phyloP scores from a whole-genome alignment of 1,140 invertebrate species.

The Pinna nobilis region DNA sequence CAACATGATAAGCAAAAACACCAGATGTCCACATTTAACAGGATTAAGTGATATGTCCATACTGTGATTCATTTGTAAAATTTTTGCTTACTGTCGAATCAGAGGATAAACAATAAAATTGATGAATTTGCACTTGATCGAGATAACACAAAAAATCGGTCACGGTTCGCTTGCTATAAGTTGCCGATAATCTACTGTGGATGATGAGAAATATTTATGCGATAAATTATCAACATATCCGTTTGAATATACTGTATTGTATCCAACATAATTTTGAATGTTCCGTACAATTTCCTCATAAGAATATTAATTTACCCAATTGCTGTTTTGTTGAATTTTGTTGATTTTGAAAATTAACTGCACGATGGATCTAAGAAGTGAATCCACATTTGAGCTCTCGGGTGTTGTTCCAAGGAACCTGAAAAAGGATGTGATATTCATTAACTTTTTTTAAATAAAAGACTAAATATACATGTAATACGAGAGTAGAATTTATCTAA shows the following conservation, averaged over 20 bases:
- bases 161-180: neutral
- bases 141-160: no score
- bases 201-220: neutral
- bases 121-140: no score
- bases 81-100: no score
- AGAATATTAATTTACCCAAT: neutral
- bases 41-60: no score
- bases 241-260: neutral
- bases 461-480: no score
- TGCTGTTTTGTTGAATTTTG: neutral
- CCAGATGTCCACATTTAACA: no score
- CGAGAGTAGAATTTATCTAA: no score
- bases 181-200: neutral
- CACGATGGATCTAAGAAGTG: constrained; percentile 43
- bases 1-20: no score
- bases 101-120: no score
- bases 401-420: constrained; percentile 65
- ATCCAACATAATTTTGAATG: neutral
- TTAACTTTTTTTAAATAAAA: neutral
- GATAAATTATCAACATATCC: neutral
- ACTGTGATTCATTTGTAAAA: no score
- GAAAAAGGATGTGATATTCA: neutral
- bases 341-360: constrained; percentile 31
- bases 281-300: neutral
- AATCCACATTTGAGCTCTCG: constrained; percentile 47